These are phyloP conservation scores for Boulengeromyrus knoepffleri DNA, from an alignment of 2,113 vertebrate species.

Conservation along the genomic window DNA sequence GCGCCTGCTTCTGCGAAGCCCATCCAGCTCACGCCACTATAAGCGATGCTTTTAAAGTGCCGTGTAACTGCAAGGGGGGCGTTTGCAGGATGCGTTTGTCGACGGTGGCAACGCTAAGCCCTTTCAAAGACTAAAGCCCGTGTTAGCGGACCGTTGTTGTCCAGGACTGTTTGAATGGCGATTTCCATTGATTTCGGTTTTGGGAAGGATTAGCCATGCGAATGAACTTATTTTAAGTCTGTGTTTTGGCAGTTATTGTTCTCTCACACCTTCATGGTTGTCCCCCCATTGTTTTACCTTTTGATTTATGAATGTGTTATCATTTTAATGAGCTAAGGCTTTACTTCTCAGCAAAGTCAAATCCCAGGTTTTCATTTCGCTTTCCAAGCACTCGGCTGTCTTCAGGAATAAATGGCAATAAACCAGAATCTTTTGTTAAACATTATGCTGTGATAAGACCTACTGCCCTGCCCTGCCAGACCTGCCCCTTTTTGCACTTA, in stretches of 20 bases:
- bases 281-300: background rate
- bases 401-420: background rate
- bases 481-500: background rate
- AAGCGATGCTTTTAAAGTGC: background rate
- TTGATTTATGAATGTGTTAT: background rate
- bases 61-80: background rate
- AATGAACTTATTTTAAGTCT: background rate
- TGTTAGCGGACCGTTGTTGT: background rate
- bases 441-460: conserved; percentile 10
- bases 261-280: background rate
- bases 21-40: background rate
- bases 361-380: background rate
- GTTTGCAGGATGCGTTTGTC: background rate
- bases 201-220: background rate
- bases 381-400: background rate
- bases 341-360: background rate
- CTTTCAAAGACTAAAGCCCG: background rate
- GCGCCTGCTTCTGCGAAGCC: background rate
- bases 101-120: background rate
- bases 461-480: background rate
- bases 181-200: conserved; percentile 12
- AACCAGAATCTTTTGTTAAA: conserved; percentile 5
- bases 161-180: conserved; percentile 1
- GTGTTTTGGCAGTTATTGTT: background rate
- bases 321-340: background rate